Evolutionary conservation across 2,888 invertebrate genomes (phyloP).

Genomic region (Zygothrica quintamaculata): DNA sequence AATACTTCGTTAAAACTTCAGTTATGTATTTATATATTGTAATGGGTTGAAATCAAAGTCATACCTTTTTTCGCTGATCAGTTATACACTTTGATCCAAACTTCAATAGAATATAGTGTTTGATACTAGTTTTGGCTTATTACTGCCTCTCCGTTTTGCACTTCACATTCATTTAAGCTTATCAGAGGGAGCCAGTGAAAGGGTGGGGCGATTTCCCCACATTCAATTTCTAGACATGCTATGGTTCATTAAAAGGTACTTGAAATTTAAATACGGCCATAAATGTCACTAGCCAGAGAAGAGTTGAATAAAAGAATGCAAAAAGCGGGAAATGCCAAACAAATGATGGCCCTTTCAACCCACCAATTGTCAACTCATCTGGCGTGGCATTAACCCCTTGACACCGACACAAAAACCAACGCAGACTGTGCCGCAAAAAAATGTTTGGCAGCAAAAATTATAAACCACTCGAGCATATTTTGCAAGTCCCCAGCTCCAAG

Average conservation of each 20-base stretch:
- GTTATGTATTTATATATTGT: too few relatives aligned
- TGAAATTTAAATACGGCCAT: slow-evolving; percentile 62
- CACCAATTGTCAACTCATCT: slow-evolving; percentile 69
- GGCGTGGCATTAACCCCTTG: slow-evolving; percentile 67
- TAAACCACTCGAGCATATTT: slow-evolving; percentile 75
- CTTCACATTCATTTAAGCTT: too few relatives aligned
- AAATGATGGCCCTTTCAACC: slow-evolving; percentile 64
- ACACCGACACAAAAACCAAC: slow-evolving; percentile 33
- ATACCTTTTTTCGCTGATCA: too few relatives aligned
- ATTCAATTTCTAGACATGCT: too few relatives aligned
- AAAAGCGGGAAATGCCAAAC: slow-evolving; percentile 53
- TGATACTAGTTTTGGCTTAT: too few relatives aligned
- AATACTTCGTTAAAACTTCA: too few relatives aligned
- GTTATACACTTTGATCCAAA: too few relatives aligned
- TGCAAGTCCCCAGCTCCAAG: slow-evolving; percentile 52
- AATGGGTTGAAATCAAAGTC: too few relatives aligned
- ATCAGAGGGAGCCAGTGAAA: too few relatives aligned
- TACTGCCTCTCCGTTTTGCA: too few relatives aligned
- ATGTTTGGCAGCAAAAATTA: slow-evolving; percentile 69
- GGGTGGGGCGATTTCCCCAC: too few relatives aligned
- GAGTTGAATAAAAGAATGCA: slow-evolving; percentile 18
- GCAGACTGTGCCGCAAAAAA: slow-evolving; percentile 53
- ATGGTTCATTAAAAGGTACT: slow-evolving; percentile 63
- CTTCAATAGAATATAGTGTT: too few relatives aligned
- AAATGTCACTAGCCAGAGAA: slow-evolving; percentile 40